These are phyloP conservation scores for Gasterosteus aculeatus DNA, from an alignment of 2,113 vertebrate species.

Conservation along the genomic window DNA sequence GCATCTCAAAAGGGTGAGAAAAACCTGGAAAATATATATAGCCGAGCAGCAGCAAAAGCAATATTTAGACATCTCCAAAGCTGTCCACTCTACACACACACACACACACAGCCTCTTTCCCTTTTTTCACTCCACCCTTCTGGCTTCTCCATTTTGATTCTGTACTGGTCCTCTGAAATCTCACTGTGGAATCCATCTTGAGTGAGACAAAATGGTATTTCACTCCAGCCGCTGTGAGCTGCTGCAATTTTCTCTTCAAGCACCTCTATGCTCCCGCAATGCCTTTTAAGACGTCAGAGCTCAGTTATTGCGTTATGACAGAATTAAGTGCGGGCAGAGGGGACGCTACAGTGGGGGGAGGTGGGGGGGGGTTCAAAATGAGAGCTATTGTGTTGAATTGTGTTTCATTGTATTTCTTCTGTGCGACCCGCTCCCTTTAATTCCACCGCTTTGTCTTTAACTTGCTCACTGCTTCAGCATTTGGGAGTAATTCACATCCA, in stretches of 20 bases:
- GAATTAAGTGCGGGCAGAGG: conserved; percentile 55
- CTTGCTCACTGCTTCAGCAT: conserved; percentile 17
- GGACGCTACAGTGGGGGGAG: conserved; percentile 37
- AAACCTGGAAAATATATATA: conserved; percentile 1
- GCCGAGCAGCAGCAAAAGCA: conserved; percentile 34
- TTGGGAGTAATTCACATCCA: conserved; percentile 23
- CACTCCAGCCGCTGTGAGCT: conserved; percentile 74
- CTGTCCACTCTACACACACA: conserved; percentile 57
- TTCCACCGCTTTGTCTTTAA: conserved; percentile 44
- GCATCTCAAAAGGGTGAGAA: conserved; percentile 1
- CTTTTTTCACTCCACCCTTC: conserved; percentile 64
- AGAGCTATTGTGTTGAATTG: conserved; percentile 52
- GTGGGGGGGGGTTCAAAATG: conserved; percentile 46
- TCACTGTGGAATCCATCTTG: conserved; percentile 81
- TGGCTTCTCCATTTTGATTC: conserved; percentile 81
- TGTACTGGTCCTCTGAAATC: conserved; percentile 76
- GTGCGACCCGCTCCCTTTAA: conserved; percentile 30
- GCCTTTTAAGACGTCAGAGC: conserved; percentile 77
- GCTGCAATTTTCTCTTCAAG: conserved; percentile 75
- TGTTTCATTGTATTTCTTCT: conserved; percentile 48
- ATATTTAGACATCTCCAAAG: conserved; percentile 39
- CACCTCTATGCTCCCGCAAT: conserved; percentile 64
- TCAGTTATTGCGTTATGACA: conserved; percentile 72
- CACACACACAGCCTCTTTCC: conserved; percentile 43
- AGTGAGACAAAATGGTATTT: conserved; percentile 78